Base-by-base conservation (phyloP, 1,140 invertebrate species). In the Pissodes strobi region DNA sequence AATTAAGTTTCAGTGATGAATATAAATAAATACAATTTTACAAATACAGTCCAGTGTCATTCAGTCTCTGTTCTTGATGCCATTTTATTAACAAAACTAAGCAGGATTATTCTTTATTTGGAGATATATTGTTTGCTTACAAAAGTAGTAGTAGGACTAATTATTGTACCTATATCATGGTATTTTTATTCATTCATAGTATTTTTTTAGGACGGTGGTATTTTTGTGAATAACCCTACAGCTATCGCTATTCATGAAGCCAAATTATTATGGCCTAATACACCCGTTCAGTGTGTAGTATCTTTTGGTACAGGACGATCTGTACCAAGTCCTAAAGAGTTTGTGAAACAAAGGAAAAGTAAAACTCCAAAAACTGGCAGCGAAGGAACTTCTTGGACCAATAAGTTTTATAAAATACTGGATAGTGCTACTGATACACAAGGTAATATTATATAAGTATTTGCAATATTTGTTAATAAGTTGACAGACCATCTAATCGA, bases 391-490 rank as follows among this genome's bases (percentile, higher is more conserved):
- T 87, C 85, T 34, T 90, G 93, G 84, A 90, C 87, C 76, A 86
- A 88, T 64, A 94, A 94, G 78, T 88, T 95, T 70, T 82, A 86
- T 52, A 92, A 90, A 78, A 90, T 95, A 46, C 79, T 96, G 19
- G 92, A 95, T 68, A 93, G 90, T 76, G 94, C 94, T 3, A 95
- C 94, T 27, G 93, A 94, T 75, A 93, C 91, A 17, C 91, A 94
- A 86, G 87, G 89, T 64, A 56, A 2, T 39, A n/a, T 4, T 39
- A n/a, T 39, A 39, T 39, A 39, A 3, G 15, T 39, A 39, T 17
- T 5, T 39, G 12, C n/a, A n/a, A n/a, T n/a, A n/a, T n/a, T n/a
- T n/a, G n/a, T n/a, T n/a, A n/a, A n/a, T n/a, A n/a, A n/a, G n/a
- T n/a, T n/a, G n/a, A n/a, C n/a, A n/a, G n/a, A n/a, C n/a, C n/a